Evolutionary conservation across 2,888 invertebrate species (phyloP).

Genomic region (Sicus ferrugineus): DNA sequence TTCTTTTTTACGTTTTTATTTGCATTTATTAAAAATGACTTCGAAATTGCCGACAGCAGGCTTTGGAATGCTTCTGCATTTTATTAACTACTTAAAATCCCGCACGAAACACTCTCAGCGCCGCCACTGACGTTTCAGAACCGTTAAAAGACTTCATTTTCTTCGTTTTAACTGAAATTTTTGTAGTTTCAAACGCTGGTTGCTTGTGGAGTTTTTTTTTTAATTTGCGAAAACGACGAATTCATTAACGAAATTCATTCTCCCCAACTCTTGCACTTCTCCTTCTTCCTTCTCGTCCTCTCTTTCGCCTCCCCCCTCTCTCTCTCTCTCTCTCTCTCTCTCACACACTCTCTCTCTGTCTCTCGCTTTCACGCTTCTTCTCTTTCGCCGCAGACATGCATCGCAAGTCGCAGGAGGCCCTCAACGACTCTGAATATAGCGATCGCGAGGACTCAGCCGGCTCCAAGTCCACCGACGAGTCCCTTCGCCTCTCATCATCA

Average conservation of each 20-base stretch:
- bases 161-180: neutral
- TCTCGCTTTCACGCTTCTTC: neutral
- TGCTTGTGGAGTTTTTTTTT: neutral
- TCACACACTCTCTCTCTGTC: neutral
- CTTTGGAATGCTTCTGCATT: slow-evolving; percentile 7
- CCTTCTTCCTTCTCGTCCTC: neutral
- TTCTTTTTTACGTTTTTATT: neutral
- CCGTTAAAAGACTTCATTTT: neutral
- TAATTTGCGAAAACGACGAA: neutral
- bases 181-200: neutral
- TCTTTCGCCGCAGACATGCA: slow-evolving; percentile 85
- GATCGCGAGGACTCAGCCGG: slow-evolving; percentile 71
- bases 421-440: slow-evolving; percentile 78
- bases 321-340: slow-evolving; percentile 2
- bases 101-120: neutral
- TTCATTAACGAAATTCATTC: neutral
- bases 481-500: slow-evolving; percentile 52
- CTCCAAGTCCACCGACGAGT: slow-evolving; percentile 68
- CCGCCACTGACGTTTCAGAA: neutral
- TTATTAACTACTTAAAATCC: slow-evolving; percentile 8
- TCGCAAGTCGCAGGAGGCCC: slow-evolving; percentile 95
- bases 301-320: neutral
- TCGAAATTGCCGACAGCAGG: slow-evolving; percentile 8
- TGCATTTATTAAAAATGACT: neutral
- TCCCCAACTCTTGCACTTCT: slow-evolving; percentile 10